Evolutionary conservation across 2,888 invertebrate species (phyloP), one percentile per base, ranked within the genome.

Genomic region (Drosophila imparisetae): DNA sequence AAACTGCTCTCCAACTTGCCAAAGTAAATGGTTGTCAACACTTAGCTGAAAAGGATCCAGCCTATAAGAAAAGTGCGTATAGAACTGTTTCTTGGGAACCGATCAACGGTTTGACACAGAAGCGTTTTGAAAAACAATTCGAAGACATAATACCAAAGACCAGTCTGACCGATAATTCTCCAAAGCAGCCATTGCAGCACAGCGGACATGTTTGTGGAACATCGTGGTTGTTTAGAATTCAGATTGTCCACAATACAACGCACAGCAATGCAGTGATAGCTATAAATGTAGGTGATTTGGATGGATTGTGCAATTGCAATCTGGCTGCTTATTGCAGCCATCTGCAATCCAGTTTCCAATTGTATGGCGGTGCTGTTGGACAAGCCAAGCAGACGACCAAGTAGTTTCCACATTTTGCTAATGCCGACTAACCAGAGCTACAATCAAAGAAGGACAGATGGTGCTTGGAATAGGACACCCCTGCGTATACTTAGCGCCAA

Each of bases 1-100:
- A 92, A 92, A 18, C 82, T 87, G 48, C 92, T 93, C 42, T 92
- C 92, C 59, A 92, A 66, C 57, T 92, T 92, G 24, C 91, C 92
- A 36, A 92, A 88, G 62, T 92, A 92, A 24, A 92, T 83, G 30
- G 76, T 83, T 2, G 89, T 91, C 54, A 91, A 61, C 1, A 92
- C 80, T 49, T 92, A 92, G 34, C 91, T 89, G 53, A 92, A 92
- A 7, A 92, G 60, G 8, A 92, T 89, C 92, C 92, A 92, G 4
- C 83, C 72, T 29, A 92, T 86, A 4, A 92, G 83, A 10, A 91
- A 87, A 21, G 75, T 65, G 0, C 92, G 88, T 50, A 92, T 54
- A 0, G 91, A 90, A 63, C 86, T 90, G 18, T 86, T 77, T 4
- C 67, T 64, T 0, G 90, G 80, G 24, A 92, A 83, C 0, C 72